phyloP scores from a whole-genome alignment of 2,113 vertebrate species.

The Abramis brama region DNA sequence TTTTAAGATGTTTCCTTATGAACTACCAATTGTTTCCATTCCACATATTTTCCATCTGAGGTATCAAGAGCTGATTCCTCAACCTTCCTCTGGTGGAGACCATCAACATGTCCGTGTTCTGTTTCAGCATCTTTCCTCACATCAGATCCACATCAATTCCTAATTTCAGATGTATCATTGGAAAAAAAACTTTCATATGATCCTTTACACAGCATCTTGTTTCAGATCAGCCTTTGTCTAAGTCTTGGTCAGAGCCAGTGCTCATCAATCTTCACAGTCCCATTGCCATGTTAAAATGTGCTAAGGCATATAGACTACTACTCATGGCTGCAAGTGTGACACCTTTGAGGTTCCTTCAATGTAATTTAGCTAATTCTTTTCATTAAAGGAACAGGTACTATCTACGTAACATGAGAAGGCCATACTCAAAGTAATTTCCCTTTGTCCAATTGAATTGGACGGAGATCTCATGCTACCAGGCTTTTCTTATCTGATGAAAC shows the following conservation, averaged over 20 bases:
- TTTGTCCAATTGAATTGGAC: conserved; percentile 30
- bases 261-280: conserved; percentile 22
- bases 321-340: conserved; percentile 39
- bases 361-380: conserved; percentile 60
- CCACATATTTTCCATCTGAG: neutral
- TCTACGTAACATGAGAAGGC: conserved; percentile 64
- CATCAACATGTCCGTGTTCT: neutral
- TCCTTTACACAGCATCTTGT: conserved; percentile 9
- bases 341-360: conserved; percentile 46
- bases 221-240: conserved; percentile 11
- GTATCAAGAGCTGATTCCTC: neutral
- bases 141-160: neutral
- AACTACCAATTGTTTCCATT: neutral
- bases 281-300: conserved; percentile 45
- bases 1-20: neutral
- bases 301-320: conserved; percentile 37
- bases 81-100: neutral
- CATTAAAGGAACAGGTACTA: conserved; percentile 53
- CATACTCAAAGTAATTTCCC: conserved; percentile 51
- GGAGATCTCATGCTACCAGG: conserved; percentile 49
- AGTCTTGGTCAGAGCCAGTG: neutral
- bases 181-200: conserved; percentile 4
- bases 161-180: conserved; percentile 2
- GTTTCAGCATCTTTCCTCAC: conserved; percentile 25
- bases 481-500: conserved; percentile 57